phyloP scores from a whole-genome alignment of 2,888 invertebrate genomes.

The Frankliniella fusca region DNA sequence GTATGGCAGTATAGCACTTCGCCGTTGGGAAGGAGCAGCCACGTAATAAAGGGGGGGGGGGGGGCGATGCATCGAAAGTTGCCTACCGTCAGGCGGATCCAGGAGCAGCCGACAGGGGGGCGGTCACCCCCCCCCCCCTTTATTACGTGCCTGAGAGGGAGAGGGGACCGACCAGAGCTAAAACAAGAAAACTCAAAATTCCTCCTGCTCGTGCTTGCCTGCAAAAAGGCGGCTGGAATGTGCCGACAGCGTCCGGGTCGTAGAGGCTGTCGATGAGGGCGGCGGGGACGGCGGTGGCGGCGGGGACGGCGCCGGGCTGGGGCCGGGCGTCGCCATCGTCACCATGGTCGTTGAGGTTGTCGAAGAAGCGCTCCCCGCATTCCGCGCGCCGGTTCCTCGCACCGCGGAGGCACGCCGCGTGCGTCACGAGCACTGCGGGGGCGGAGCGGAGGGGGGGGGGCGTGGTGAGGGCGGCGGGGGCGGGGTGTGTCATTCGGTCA shows the following conservation, averaged over 20 bases:
- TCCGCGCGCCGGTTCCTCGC: neutral
- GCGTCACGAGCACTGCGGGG: neutral
- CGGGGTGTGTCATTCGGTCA: neutral
- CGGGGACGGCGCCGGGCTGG: neutral
- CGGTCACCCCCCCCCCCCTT: too few relatives aligned
- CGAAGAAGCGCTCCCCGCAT: conserved; percentile 1
- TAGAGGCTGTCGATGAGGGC: conserved; percentile 3
- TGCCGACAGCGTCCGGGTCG: neutral
- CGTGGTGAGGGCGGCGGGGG: neutral
- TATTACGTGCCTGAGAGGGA: too few relatives aligned
- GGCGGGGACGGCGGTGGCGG: neutral
- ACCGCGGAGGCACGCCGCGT: neutral
- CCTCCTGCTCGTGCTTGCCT: too few relatives aligned
- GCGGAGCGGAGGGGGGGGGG: neutral
- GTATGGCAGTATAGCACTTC: too few relatives aligned
- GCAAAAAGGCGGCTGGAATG: neutral
- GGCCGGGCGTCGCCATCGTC: neutral
- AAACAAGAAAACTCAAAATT: too few relatives aligned
- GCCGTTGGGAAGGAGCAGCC: too few relatives aligned
- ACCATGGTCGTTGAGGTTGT: neutral
- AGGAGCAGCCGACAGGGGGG: too few relatives aligned
- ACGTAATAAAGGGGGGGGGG: too few relatives aligned
- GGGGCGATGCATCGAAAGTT: too few relatives aligned
- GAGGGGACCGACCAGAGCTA: too few relatives aligned
- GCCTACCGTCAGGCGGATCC: too few relatives aligned